phyloP scores from a whole-genome alignment of 2,888 invertebrate genomes.

The Anticlea derivata region DNA sequence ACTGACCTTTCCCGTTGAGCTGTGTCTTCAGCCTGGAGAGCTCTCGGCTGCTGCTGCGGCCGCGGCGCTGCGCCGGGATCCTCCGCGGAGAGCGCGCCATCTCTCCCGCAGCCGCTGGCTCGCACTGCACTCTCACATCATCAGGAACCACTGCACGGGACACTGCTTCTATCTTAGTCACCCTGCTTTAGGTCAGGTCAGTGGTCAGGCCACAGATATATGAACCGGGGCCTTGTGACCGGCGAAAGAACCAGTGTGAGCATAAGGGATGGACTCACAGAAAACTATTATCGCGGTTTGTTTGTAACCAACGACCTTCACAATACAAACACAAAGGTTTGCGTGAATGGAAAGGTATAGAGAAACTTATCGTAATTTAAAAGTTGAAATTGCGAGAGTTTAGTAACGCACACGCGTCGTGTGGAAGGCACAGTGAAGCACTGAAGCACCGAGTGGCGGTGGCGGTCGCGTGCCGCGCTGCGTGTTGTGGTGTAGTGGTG shows the following conservation, averaged over 20 bases:
- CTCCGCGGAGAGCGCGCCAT: slow-evolving; percentile 77
- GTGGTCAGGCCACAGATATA: neutral
- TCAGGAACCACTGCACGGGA: slow-evolving; percentile 1
- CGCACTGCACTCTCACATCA: slow-evolving; percentile 29
- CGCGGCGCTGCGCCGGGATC: slow-evolving; percentile 63
- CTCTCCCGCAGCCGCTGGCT: slow-evolving; percentile 25
- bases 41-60: slow-evolving; percentile 68
- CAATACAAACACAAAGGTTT: slow-evolving; percentile 13
- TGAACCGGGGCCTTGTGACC: neutral
- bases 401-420: slow-evolving; percentile 59
- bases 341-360: slow-evolving; percentile 14
- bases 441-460: slow-evolving; percentile 35
- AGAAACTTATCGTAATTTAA: slow-evolving; percentile 35
- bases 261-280: neutral
- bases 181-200: neutral
- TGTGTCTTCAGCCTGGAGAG: slow-evolving; percentile 66
- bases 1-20: slow-evolving; percentile 70
- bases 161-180: slow-evolving; percentile 2
- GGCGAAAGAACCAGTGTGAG: neutral
- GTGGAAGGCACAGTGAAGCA: slow-evolving; percentile 63
- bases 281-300: slow-evolving; percentile 15
- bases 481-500: slow-evolving; percentile 31
- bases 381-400: slow-evolving; percentile 28
- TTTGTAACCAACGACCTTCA: slow-evolving; percentile 37
- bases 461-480: slow-evolving; percentile 26